phyloP scores from a whole-genome alignment of 2,888 invertebrate species.

The Cephus pulcher region DNA sequence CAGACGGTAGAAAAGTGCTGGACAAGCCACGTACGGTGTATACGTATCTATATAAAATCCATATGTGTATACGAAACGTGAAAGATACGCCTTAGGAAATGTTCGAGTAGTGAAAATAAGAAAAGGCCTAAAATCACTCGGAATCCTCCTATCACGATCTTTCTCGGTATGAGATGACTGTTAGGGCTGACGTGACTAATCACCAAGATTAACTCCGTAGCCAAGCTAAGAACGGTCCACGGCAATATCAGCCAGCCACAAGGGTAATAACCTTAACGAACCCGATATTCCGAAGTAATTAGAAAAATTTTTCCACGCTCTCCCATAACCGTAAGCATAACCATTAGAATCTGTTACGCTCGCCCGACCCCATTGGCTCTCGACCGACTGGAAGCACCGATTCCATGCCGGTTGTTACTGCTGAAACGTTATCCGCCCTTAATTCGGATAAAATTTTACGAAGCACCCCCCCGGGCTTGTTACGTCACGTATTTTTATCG shows the following conservation, averaged over 20 bases:
- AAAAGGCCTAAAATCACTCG: neutral
- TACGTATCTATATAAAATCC: neutral
- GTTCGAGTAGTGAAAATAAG: neutral
- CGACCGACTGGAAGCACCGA: slow-evolving; percentile 1
- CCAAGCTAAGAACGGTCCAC: neutral
- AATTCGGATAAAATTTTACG: slow-evolving; percentile 34
- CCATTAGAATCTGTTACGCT: slow-evolving; percentile 61
- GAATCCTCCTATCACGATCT: neutral
- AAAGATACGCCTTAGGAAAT: neutral
- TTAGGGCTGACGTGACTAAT: neutral
- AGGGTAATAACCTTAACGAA: slow-evolving; percentile 6
- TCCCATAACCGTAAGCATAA: slow-evolving; percentile 55
- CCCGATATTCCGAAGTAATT: slow-evolving; percentile 51
- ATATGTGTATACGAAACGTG: neutral
- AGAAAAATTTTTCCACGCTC: slow-evolving; percentile 37
- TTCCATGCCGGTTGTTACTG: neutral
- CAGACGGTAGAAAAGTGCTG: slow-evolving; percentile 13
- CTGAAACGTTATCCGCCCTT: slow-evolving; percentile 20
- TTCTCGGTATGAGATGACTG: neutral
- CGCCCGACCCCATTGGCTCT: neutral
- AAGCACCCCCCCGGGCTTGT: neutral
- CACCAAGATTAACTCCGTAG: neutral
- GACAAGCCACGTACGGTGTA: neutral
- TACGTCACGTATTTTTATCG: neutral
- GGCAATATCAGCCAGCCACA: neutral